Base-by-base conservation (phyloP, 2,797 vertebrate genomes). In the Enteromius trimaculatus region DNA sequence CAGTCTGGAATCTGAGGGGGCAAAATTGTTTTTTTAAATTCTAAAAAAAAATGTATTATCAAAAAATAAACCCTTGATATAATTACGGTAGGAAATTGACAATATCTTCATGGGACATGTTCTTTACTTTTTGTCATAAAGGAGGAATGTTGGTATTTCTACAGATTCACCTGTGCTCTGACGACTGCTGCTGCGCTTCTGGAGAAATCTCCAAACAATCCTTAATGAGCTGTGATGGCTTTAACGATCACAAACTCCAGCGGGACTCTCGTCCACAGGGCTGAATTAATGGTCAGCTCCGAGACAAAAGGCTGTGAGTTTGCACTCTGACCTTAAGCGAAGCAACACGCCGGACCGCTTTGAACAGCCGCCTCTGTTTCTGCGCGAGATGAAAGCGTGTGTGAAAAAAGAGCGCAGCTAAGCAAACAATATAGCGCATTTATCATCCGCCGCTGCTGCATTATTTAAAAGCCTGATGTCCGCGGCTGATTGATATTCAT, bases 381-480 rank as follows among this genome's bases (percentile, higher is more conserved):
- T 8, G 26, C 6, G 26, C 6, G 60, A 60, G 80, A 88, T 86
- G 68, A 86, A 42, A 69, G 60, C 31, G 68, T 53, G 64, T 80
- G 39, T 37, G 11, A 87, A 88, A 23, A 29, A 68, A 79, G 69
- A 65, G 75, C 65, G 21, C 74, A 74, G 82, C 78, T 83, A 88
- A 53, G 81, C 80, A 87, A 86, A 88, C 79, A 71, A 82, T 47
- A 71, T 55, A 70, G 60, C 51, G 26, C 88, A 89, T 91, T 91
- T 88, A 89, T 91, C 90, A 90, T 64, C 49, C 77, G 71, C 62
- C 71, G 71, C 81, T 82, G 71, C 83, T 90, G 90, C 89, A 90
- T 90, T 90, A 91, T 91, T 91, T 87, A 91, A 85, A 60, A 74
- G 77, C 81, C 87, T 87, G 89, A 90, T 87, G 86, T 86, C 82